Percentiles rank a stretch among this genome's conserved stretches.
These are phyloP conservation scores for Cantharis flavilabris DNA, from an alignment of 2,888 invertebrate species.

Conservation along the genomic window DNA sequence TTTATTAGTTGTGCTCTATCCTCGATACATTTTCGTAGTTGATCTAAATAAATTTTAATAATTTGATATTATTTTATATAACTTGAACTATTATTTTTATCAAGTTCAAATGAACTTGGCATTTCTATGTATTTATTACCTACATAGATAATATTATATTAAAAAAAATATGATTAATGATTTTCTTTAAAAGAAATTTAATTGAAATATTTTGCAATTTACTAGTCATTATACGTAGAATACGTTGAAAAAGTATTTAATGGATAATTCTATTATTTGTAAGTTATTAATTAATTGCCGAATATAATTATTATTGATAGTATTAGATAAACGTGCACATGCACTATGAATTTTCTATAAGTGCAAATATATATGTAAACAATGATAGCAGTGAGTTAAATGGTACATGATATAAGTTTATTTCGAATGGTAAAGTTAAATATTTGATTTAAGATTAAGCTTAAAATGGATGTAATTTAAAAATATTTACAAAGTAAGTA, in stretches of 20 bases:
- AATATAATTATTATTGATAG: background rate
- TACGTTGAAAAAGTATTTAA: background rate
- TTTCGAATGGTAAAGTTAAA: background rate
- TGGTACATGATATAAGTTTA: background rate
- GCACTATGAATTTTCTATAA: conserved; percentile 1
- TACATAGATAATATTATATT: too few relatives aligned
- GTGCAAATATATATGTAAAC: background rate
- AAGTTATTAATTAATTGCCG: background rate
- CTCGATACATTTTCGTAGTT: too few relatives aligned
- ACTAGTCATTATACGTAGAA: background rate
- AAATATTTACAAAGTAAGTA: background rate
- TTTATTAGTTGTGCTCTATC: too few relatives aligned
- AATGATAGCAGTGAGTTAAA: conserved; percentile 1
- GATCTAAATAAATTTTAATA: too few relatives aligned
- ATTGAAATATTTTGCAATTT: background rate
- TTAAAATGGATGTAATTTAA: background rate
- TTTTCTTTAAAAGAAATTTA: background rate
- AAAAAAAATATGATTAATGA: background rate
- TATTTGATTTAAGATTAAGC: background rate
- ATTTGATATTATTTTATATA: too few relatives aligned
- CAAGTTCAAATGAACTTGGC: too few relatives aligned
- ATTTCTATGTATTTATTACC: too few relatives aligned
- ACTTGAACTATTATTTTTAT: too few relatives aligned
- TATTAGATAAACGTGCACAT: background rate
- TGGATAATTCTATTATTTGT: background rate